Evolutionary conservation across 2,888 invertebrate genomes (phyloP).

Genomic region (Meteorus cinctellus): DNA sequence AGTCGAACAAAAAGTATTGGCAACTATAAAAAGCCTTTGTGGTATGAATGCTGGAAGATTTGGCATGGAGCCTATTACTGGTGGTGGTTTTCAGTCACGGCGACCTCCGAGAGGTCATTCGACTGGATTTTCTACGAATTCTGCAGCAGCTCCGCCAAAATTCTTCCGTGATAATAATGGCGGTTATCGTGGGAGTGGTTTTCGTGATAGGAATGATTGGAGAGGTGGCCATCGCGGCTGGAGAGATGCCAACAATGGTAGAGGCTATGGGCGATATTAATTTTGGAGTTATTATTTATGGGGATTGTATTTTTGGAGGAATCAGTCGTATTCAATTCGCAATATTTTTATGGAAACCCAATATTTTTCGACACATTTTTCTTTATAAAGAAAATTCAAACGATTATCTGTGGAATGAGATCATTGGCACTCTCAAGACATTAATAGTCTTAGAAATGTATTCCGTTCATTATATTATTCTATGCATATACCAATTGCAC

Average conservation of each 20-base stretch:
- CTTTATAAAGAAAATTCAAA: too few relatives aligned
- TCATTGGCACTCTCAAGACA: too few relatives aligned
- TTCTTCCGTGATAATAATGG: constrained; percentile 66
- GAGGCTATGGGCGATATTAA: constrained; percentile 47
- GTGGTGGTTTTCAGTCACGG: constrained; percentile 75
- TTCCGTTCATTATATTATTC: too few relatives aligned
- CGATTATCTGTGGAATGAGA: too few relatives aligned
- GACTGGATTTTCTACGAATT: constrained; percentile 55
- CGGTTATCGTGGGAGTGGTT: constrained; percentile 52
- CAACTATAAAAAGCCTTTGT: constrained; percentile 84
- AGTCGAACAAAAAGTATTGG: constrained; percentile 81
- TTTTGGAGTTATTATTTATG: not conserved
- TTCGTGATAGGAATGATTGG: constrained; percentile 45
- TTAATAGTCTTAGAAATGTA: too few relatives aligned
- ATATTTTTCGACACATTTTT: too few relatives aligned
- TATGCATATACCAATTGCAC: too few relatives aligned
- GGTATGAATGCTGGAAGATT: constrained; percentile 85
- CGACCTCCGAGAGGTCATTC: constrained; percentile 75
- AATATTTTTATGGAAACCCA: too few relatives aligned
- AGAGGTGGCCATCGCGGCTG: constrained; percentile 51
- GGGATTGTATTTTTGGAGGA: too few relatives aligned
- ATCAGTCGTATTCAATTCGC: too few relatives aligned
- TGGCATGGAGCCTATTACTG: constrained; percentile 77
- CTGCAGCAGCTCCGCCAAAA: constrained; percentile 70
- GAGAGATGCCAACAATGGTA: constrained; percentile 51